Base-by-base conservation (phyloP, 92 coral and sea anemone species). In the Zoanthus gigantus region DNA sequence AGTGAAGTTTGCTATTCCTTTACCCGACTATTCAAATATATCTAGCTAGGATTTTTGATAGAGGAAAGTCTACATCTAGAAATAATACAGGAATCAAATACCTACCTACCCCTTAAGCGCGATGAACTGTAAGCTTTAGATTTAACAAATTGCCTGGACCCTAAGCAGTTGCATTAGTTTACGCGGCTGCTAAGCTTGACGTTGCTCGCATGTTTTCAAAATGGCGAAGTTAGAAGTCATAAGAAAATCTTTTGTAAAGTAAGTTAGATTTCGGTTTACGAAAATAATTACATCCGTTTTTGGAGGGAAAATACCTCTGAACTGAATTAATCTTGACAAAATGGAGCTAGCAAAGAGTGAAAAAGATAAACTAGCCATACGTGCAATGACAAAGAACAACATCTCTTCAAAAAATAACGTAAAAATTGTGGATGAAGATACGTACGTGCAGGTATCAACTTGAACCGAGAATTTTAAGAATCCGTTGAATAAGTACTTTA, bases 381-480 rank as follows among this genome's bases (percentile, higher is more conserved):
- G 15, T 8, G 58, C 65, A 28, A 37, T 32, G 53, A 57, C 75
- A 16, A 82, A 79, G 4, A 81, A 54, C 37, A 74, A 72, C 76
- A 31, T 53, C 34, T 54, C 73, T 8, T 52, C 76, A 17, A 77
- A 67, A 34, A 92, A 76, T 83, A 72, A 90, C 67, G 83, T 84
- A 53, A 54, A 79, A 56, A 93, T 96, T 80, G 88, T 96, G 23
- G 98, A 96, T 76, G 98, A 96, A 88, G 98, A 96, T 76, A 94
- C 96, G 3, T 96, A 96, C 86, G 95, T 95, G n/a, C 96, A 96
- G 96, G 98, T 96, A 14, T 74, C 6, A 82, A 0, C 46, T 7
- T 14, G 23, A 72, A 6, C 18, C 28, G 17, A 72, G 65, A 67
- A 8, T 42, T 17, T n/a, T n/a, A 8, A 37, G 9, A 61, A 16